phyloP scores from a whole-genome alignment of 2,113 vertebrate genomes.

The Hucho hucho region DNA sequence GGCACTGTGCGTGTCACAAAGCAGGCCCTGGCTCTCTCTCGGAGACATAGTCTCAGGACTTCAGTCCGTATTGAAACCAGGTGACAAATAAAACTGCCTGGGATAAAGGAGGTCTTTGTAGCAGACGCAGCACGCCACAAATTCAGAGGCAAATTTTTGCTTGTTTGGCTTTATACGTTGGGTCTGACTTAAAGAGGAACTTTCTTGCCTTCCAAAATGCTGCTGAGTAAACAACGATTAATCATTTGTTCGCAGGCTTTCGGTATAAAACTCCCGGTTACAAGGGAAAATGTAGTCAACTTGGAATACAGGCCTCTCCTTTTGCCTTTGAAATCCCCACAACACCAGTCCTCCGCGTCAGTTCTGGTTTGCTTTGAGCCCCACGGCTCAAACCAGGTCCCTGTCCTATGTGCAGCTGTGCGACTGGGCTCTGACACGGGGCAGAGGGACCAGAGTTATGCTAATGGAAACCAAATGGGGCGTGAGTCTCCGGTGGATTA shows the following conservation, averaged over 20 bases:
- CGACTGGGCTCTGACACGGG: slow-evolving; percentile 69
- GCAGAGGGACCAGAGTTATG: slow-evolving; percentile 72
- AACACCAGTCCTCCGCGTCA: slow-evolving; percentile 55
- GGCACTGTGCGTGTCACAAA: slow-evolving; percentile 66
- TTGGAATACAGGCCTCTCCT: not conserved
- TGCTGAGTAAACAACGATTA: too few species aligned
- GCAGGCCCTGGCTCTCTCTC: not conserved
- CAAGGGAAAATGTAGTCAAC: too few species aligned
- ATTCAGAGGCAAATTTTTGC: slow-evolving; percentile 60
- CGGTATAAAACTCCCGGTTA: too few species aligned
- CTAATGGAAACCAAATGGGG: slow-evolving; percentile 77
- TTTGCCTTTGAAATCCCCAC: slow-evolving; percentile 42
- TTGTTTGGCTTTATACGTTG: slow-evolving; percentile 57
- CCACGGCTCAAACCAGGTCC: slow-evolving; percentile 61
- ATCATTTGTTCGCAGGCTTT: too few species aligned
- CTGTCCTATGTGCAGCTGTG: slow-evolving; percentile 70
- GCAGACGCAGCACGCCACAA: slow-evolving; percentile 49
- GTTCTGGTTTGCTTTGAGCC: slow-evolving; percentile 51
- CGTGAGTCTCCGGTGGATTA: slow-evolving; percentile 67
- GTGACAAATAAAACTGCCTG: slow-evolving; percentile 71
- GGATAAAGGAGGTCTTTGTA: slow-evolving; percentile 57
- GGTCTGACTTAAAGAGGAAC: slow-evolving; percentile 49
- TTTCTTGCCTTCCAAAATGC: too few species aligned
- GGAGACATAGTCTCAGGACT: slow-evolving; percentile 56
- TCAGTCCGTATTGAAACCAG: slow-evolving; percentile 66